Base-by-base conservation (phyloP, 2,888 invertebrate genomes). In the Tuberolachnus salignus region DNA sequence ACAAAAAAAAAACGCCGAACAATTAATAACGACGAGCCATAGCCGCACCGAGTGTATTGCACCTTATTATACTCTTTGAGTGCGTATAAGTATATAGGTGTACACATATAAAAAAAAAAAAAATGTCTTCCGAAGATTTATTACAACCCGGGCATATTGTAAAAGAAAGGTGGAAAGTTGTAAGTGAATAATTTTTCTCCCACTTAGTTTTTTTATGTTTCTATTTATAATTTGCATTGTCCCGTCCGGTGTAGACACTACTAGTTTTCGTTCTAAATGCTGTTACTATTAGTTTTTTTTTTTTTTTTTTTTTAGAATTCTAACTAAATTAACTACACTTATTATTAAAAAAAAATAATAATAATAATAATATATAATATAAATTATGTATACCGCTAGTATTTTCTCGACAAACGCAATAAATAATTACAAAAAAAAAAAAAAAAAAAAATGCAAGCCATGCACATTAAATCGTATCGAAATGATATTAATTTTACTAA, bases 101-200 rank as follows among this genome's bases (percentile, higher is more conserved):
- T 34, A 34, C 6, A 34, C 34, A 34, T 34, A 34, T 34, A 34
- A 4, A 34, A 34, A n/a, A 51, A 34, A 4, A 34, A 34, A n/a
- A 51, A 63, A 78, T 78, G 78, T 78, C 78, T 69, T 61, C 92
- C 84, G 95, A 95, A 87, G 97, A 98, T 87, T 90, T 98, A 83
- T 88, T 98, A 84, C 96, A 97, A 87, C 95, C 96, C 53, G 97
- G 97, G 71, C 96, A 97, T 88, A 94, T 97, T 81, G 97, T 98
- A 85, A 98, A 98, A 88, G 98, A 99, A 86, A 88, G 98, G 86
- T 99, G 98, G 98, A 98, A 98, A 94, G 91, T 92, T 85, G 98
- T 97, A 85, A 87, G 90, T 85, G 80, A 67, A 63, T 26, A 81
- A 80, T 82, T 71, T 44, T 70, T 19, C 57, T 71, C 55, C 55